Conservation (phyloP, 2,888 invertebrate genomes). For the Globia sparganii region DNA sequence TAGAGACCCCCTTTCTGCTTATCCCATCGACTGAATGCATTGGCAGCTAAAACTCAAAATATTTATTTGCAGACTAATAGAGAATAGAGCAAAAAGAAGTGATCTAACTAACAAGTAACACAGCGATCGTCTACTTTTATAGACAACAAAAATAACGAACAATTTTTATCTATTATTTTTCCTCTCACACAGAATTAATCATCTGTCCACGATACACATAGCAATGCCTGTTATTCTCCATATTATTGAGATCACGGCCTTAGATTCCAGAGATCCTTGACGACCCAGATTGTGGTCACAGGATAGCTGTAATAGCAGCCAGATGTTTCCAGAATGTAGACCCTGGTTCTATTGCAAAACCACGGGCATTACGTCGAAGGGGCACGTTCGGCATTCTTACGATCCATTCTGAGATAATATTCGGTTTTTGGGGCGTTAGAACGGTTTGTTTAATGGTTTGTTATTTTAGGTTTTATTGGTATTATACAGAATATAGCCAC, state of each 20-base stretch:
- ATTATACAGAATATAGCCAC: background rate
- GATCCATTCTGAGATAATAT: constrained; percentile 28
- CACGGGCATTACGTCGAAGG: constrained; percentile 21
- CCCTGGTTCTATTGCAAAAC: constrained; percentile 50
- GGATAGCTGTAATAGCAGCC: constrained; percentile 62
- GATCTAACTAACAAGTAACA: background rate
- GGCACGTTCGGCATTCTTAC: constrained; percentile 53
- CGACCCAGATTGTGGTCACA: constrained; percentile 62
- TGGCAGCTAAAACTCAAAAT: background rate
- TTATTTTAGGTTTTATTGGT: constrained; percentile 9
- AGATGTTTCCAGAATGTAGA: constrained; percentile 59
- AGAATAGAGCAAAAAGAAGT: background rate
- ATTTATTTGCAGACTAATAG: background rate
- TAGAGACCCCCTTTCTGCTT: background rate
- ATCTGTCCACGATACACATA: background rate
- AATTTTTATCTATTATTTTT: background rate
- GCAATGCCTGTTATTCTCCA: constrained; percentile 64
- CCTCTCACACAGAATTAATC: background rate
- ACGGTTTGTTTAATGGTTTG: constrained; percentile 18
- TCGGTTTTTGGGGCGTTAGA: constrained; percentile 10
- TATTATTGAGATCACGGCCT: constrained; percentile 44
- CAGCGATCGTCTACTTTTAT: background rate
- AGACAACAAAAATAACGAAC: background rate
- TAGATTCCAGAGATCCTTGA: constrained; percentile 55
- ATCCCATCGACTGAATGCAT: background rate